Conservation (phyloP, 1,140 invertebrate genomes). For the Heliconius hewitsoni region DNA sequence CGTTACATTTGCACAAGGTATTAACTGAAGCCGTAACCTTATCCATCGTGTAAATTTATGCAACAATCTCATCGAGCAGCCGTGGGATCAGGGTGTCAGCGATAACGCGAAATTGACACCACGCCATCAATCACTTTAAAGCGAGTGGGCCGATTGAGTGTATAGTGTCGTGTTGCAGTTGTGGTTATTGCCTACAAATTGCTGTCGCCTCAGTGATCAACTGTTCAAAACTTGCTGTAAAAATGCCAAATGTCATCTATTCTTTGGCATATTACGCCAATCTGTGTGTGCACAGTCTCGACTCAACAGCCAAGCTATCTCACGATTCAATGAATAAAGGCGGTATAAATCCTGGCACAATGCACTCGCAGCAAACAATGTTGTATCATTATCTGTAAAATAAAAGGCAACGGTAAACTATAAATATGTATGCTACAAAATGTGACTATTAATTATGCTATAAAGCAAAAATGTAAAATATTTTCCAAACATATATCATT, state of each 20-base stretch:
- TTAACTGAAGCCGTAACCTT: conserved; percentile 20
- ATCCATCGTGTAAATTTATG: conserved; percentile 31
- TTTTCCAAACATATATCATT: not conserved
- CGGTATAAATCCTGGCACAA: conserved; percentile 14
- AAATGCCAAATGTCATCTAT: conserved; percentile 25
- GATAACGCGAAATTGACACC: conserved; percentile 68
- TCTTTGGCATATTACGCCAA: conserved; percentile 20
- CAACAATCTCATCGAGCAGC: conserved; percentile 37
- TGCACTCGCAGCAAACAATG: conserved; percentile 9
- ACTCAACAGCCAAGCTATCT: conserved; percentile 20
- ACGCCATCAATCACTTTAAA: conserved; percentile 64
- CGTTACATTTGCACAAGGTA: conserved; percentile 14
- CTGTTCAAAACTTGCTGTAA: conserved; percentile 35
- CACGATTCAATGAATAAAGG: conserved; percentile 23
- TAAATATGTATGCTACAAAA: conserved; percentile 1
- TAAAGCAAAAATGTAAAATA: not conserved
- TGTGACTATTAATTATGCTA: not conserved
- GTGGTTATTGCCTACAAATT: conserved; percentile 72
- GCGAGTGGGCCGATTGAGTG: conserved; percentile 56
- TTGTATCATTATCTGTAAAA: conserved; percentile 12
- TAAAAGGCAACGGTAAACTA: conserved; percentile 14
- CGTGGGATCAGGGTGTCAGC: conserved; percentile 49
- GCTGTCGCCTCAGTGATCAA: conserved; percentile 58
- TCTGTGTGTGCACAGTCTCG: not conserved
- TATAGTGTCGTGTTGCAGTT: conserved; percentile 62